These are phyloP conservation scores for Leucophenga maculata DNA, from an alignment of 2,888 invertebrate species.

Conservation along the genomic window DNA sequence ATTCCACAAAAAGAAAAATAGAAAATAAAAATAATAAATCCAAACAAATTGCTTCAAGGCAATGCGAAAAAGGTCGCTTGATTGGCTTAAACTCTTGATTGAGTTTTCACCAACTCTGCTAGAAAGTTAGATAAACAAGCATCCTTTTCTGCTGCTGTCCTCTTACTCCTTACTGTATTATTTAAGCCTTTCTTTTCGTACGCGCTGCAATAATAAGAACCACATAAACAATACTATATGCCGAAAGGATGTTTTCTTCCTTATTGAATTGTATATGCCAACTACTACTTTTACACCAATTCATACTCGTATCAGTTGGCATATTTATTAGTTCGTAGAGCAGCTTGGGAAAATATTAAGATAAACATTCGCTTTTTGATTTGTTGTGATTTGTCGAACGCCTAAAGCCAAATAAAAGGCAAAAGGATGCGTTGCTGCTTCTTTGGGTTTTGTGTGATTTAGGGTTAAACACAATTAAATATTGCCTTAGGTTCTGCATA, in stretches of 20 bases:
- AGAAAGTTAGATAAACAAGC: not conserved
- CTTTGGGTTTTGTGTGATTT: conserved; percentile 52
- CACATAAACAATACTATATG: not conserved
- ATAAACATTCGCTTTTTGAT: conserved; percentile 61
- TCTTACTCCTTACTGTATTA: not conserved
- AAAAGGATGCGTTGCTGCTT: conserved; percentile 2
- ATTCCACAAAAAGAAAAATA: not conserved
- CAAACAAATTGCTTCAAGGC: conserved; percentile 10
- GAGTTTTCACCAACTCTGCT: not conserved
- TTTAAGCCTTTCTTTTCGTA: conserved; percentile 8
- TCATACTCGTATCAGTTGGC: no score
- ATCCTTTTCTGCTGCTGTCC: no score
- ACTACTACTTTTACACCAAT: no score
- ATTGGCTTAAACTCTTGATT: conserved; percentile 3
- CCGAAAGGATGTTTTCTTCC: not conserved
- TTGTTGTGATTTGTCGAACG: conserved; percentile 48
- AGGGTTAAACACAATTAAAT: conserved; percentile 64
- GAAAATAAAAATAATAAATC: not conserved
- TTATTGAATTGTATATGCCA: no score
- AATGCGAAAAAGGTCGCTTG: not conserved
- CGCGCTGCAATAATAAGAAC: no score
- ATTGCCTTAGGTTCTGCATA: conserved; percentile 48
- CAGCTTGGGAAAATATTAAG: conserved; percentile 36
- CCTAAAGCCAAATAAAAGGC: not conserved
- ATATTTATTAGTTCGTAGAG: not conserved